Base-by-base conservation (phyloP, 2,797 vertebrate species). In the Smutsia gigantea region DNA sequence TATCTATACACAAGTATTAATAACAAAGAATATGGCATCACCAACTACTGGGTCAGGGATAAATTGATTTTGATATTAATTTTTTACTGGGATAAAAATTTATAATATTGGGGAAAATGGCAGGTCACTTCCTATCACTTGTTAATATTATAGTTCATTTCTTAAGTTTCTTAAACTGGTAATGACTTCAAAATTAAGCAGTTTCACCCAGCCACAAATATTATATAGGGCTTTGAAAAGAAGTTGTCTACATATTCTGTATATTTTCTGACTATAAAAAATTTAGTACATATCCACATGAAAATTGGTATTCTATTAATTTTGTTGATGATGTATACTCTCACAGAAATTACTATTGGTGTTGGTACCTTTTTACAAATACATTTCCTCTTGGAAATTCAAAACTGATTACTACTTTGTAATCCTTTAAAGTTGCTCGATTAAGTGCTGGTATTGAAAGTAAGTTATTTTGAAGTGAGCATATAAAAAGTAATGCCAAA, bases 171-270 rank as follows among this genome's bases (percentile, higher is more conserved):
- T 77, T 75, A 53, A 90, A 71, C 46, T 81, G 4, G 51, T 87
- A 87, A 46, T 88, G 15, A 27, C 23, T 87, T 95, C 23, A 87
- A 69, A 88, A 71, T 71, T 88, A 69, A 74, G 55, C 27, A 96
- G 1, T 37, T 93, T 69, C 12, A 69, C 3, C 4, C 25, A 64
- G 14, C 31, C 14, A 64, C n/a, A 75, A 69, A 75, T 87, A 87
- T 31, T 55, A 75, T 7, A 37, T 57, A 12, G 64, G 21, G 11
- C 8, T 79, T 75, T 90, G 49, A 61, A 85, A 79, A 64, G 7
- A 14, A 42, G 17, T 79, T 78, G 2, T 13, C 12, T 64, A 37
- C 12, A n/a, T 66, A 90, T 55, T 87, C 72, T 59, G 25, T 46
- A 21, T 29, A 25, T 77, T 77, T 61, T 18, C 14, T n/a, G 83